Base-by-base conservation (phyloP, 1,140 invertebrate species). In the Galleria mellonella region DNA sequence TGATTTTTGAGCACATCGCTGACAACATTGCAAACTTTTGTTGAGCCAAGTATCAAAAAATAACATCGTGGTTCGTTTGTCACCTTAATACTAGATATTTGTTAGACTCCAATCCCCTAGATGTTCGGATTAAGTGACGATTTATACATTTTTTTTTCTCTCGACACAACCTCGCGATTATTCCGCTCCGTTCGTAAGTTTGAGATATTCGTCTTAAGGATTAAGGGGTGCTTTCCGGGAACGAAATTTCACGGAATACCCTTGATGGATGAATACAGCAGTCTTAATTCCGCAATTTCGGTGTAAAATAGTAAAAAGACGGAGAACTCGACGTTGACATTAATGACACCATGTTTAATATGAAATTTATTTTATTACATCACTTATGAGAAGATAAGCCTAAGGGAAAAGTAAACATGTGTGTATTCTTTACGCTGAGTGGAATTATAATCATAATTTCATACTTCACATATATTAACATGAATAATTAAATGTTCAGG, bases 131-230 rank as follows among this genome's bases (percentile, higher is more conserved):
- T 78, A 82, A 69, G 76, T 68, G 70, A 72, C 64, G 70, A 83
- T 78, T 81, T 83, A 76, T 77, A 77, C 66, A 65, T 77, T 83
- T 81, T 76, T 72, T 73, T 66, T 48, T 35, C 50, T 60, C 53
- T 72, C 65, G 68, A 79, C 74, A 69, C 67, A 69, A 69, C 63
- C 56, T 65, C 55, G 66, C 71, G 79, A 77, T 83, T 79, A 77
- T 77, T 72, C 65, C 67, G 63, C 67, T 67, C 43, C 62, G 66
- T 63, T 57, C 68, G 66, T 78, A 69, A 77, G 67, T 83, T 75
- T 71, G 64, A 78, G 78, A 79, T 77, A 79, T 79, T 73, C 72
- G 72, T 79, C 72, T 75, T 73, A 54, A 59, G 75, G 75, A 79
- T 83, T 83, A 83, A 63, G 75, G 67, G 68, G 63, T 62, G 68